These are phyloP conservation scores for Palloptera scutellata DNA, from an alignment of 2,888 invertebrate species.

Conservation along the genomic window DNA sequence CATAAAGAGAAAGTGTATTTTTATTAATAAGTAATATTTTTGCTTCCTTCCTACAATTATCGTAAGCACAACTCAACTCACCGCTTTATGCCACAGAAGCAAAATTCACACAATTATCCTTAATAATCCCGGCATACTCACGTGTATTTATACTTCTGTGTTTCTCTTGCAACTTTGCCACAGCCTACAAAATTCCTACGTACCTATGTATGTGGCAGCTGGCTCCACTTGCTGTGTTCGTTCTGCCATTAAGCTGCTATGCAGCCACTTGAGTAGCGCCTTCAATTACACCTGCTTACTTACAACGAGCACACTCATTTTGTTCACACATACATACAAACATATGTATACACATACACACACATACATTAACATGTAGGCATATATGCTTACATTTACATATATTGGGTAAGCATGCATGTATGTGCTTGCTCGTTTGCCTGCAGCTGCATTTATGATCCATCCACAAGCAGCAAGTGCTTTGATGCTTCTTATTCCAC, in stretches of 20 bases:
- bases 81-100: too few species aligned
- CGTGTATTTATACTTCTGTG: background rate
- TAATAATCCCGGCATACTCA: conserved; percentile 1
- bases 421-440: background rate
- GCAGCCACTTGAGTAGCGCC: background rate
- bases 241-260: background rate
- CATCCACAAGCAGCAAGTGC: background rate
- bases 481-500: background rate
- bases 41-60: too few species aligned
- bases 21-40: too few species aligned
- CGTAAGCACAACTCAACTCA: too few species aligned
- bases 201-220: background rate
- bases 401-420: too few species aligned
- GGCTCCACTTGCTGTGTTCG: background rate
- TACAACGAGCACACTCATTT: background rate
- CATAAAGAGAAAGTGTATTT: too few species aligned
- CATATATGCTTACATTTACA: background rate
- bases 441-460: background rate
- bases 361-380: background rate
- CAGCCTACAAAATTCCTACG: background rate
- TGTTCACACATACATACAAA: background rate
- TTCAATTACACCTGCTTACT: conserved; percentile 4
- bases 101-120: conserved; percentile 7
- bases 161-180: background rate
- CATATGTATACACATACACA: background rate